Base-by-base conservation (phyloP, 1,140 invertebrate genomes). In the Papilio polyxenes region DNA sequence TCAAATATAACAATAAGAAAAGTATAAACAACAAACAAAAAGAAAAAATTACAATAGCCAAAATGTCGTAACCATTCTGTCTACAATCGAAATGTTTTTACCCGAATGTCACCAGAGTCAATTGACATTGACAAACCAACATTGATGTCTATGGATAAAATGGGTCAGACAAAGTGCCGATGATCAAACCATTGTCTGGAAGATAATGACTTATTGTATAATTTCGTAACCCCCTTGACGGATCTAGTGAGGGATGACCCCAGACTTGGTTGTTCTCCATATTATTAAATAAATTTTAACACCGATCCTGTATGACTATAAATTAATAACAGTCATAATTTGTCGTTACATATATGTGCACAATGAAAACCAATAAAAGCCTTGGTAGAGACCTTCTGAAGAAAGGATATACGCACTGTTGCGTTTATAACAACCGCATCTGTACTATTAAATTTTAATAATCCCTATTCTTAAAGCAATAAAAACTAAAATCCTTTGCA, bases 341-440 rank as follows among this genome's bases (percentile, higher is more conserved):
- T 31, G 23, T 48, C 49, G 40, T 53, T 48, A 44, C 6, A 37
- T 78, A 72, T 8, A 51, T 65, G 17, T 65, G 44, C 59, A 3
- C 20, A 40, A 53, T 49, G 65, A 65, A 79, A 62, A 75, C 20
- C 20, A 72, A 72, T 51, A 62, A 48, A 74, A 78, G 59, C 88
- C 88, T 89, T 87, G 89, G 40, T 84, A 88, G 48, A 88, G 89
- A 89, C 89, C 87, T 89, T 87, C 83, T 62, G 31, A 31, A n/a
- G n/a, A 59, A 81, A 77, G 88, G 87, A 88, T 85, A 82, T 81
- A 89, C 85, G 87, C 87, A 82, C 83, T 82, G 86, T 23, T 88
- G 89, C 82, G 65, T 83, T 76, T 80, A 17, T 80, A 56, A 69
- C 62, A 78, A 72, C 10, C 59, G 15, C 31, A 31, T 15, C 4